Base-by-base conservation (phyloP, 2,797 vertebrate species). In the Xenopus petersii region DNA sequence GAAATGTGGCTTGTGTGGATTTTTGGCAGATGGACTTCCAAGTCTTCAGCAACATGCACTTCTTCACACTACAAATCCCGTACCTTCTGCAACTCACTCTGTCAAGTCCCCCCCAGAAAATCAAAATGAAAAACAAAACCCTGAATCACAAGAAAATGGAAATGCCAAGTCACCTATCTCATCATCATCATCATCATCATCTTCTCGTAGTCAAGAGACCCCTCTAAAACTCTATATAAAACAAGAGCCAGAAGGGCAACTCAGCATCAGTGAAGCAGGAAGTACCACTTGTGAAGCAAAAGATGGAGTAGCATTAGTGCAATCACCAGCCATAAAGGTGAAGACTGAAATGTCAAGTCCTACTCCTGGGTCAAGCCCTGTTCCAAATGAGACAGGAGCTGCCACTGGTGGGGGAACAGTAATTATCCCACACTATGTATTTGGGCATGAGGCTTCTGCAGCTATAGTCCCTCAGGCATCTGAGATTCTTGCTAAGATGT, bases 401-500 rank as follows among this genome's bases (percentile, higher is more conserved):
- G 86, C 90, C 64, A 73, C 92, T 0, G 91, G 94, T 0, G 93
- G 93, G 0, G 94, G 94, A 36, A 85, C 94, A 0, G 83, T 97
- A 66, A 94, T 98, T 79, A 81, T 98, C 62, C 94, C 96, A 0
- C 95, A 95, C 78, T 95, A 95, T 54, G 85, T 96, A 83, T 94
- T 97, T 10, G 89, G 89, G 71, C 92, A 95, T 0, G 96, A 98
- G 64, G 90, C 93, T 8, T 10, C 76, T 60, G 46, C 77, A 13
- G 84, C 94, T 0, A 92, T 95, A 51, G 89, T 97, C 75, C 96
- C 97, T 0, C 97, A 97, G 70, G 97, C 97, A 0, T 98, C 97
- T 0, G 96, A 99, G 83, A 99, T 99, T 79, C 86, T 99, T 83
- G 97, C 97, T 1, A 98, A 98, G 84, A 99, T 99, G 97, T 99